Conservation (phyloP, 2,113 vertebrate genomes). For the Numida meleagris region DNA sequence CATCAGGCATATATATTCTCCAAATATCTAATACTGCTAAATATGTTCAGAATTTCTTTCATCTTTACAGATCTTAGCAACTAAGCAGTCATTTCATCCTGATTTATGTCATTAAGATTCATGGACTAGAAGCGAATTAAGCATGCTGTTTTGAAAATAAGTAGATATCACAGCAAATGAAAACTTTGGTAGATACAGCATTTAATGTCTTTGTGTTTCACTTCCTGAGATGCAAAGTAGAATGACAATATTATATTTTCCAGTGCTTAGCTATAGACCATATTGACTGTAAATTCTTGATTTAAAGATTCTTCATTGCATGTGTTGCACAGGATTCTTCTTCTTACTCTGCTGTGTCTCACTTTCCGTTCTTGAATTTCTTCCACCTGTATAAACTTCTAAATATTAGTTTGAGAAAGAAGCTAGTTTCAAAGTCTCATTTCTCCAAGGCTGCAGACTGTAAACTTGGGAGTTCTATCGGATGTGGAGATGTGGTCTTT, state of each 20-base stretch:
- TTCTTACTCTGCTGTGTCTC: background rate
- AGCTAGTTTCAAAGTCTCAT: background rate
- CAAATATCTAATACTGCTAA: background rate
- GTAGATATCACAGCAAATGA: background rate
- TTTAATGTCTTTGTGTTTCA: background rate
- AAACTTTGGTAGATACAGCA: background rate
- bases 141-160: background rate
- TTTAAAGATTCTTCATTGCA: background rate
- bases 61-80: background rate
- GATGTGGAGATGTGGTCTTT: background rate
- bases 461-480: background rate
- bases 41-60: background rate
- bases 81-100: background rate
- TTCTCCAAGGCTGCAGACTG: fast-evolving
- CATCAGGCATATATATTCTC: background rate
- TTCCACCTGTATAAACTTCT: background rate
- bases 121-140: background rate
- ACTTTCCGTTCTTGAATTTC: background rate
- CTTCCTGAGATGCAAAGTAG: background rate
- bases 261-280: background rate
- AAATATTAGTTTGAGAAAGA: background rate
- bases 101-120: background rate
- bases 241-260: background rate
- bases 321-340: fast-evolving
- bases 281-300: background rate